Conservation (phyloP, 2,797 vertebrate genomes). For the Clarias laeviceps region DNA sequence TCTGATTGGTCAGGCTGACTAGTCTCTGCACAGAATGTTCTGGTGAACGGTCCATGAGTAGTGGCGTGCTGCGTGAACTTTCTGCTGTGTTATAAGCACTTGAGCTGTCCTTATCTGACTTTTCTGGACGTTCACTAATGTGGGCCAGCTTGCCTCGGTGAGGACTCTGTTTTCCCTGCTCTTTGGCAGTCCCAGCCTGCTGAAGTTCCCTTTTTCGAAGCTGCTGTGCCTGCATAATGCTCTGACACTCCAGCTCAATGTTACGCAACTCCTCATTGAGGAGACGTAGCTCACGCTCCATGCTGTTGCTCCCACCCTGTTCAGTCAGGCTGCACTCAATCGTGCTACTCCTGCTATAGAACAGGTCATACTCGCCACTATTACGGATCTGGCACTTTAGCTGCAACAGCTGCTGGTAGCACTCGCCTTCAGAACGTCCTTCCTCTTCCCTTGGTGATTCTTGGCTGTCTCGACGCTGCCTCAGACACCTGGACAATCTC, state of each 20-base stretch:
- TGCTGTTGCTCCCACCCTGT: slow-evolving; percentile 71
- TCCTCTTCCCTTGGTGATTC: slow-evolving; percentile 68
- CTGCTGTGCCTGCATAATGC: slow-evolving; percentile 93
- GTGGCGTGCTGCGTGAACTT: slow-evolving; percentile 90
- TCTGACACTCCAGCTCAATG: slow-evolving; percentile 95
- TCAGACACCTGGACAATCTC: slow-evolving; percentile 71
- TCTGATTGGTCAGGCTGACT: slow-evolving; percentile 89
- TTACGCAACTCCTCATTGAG: slow-evolving; percentile 94
- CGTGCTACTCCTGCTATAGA: slow-evolving; percentile 90
- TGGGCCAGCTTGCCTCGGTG: slow-evolving; percentile 81
- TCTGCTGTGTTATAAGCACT: slow-evolving; percentile 97
- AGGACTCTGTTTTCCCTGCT: slow-evolving; percentile 77
- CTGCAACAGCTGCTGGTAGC: slow-evolving; percentile 90
- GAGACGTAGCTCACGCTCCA: slow-evolving; percentile 90
- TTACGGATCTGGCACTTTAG: slow-evolving; percentile 95
- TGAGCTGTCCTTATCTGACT: slow-evolving; percentile 96
- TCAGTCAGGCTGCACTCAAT: slow-evolving; percentile 85
- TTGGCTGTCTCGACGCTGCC: slow-evolving; percentile 70
- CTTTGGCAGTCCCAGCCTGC: slow-evolving; percentile 55
- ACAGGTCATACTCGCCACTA: slow-evolving; percentile 89
- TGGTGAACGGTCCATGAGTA: slow-evolving; percentile 87
- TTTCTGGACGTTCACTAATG: slow-evolving; percentile 86
- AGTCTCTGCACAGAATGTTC: slow-evolving; percentile 90
- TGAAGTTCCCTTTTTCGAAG: slow-evolving; percentile 74
- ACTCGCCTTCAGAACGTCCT: slow-evolving; percentile 81